Percentiles rank a stretch among this genome's conserved stretches.
phyloP scores from a whole-genome alignment of 2,113 vertebrate genomes.

The Syrrhaptes paradoxus region DNA sequence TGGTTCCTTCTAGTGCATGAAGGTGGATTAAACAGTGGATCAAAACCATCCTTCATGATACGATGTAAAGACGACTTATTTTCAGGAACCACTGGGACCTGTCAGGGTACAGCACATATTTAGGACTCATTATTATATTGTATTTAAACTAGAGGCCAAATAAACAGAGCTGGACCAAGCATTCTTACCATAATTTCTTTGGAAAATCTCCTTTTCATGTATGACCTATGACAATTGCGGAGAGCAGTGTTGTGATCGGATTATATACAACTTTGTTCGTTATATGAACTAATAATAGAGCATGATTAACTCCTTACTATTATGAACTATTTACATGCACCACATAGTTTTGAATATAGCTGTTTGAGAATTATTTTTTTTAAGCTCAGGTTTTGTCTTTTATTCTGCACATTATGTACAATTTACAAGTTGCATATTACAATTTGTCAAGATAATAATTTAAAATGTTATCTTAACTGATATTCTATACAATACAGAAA shows the following conservation, averaged over 20 bases:
- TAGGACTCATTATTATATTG: not conserved
- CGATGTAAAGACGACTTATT: rapidly evolving
- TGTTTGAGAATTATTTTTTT: not conserved
- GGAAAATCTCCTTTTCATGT: not conserved
- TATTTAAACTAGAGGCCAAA: not conserved
- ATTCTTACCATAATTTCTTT: not conserved
- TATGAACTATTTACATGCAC: not conserved
- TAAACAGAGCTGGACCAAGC: not conserved
- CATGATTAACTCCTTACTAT: not conserved
- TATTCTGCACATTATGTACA: not conserved
- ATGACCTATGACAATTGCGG: not conserved
- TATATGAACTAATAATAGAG: not conserved
- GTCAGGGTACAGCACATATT: not conserved
- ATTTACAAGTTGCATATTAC: not conserved
- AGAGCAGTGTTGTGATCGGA: not conserved
- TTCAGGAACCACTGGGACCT: not conserved
- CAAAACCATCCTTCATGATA: not conserved
- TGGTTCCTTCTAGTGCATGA: not conserved
- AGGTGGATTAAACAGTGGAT: not conserved
- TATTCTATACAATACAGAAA: not conserved
- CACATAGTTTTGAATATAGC: not conserved
- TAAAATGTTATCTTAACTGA: not conserved
- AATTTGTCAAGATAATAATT: not conserved
- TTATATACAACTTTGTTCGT: not conserved
- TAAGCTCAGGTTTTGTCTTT: not conserved